Base-by-base conservation (phyloP, 2,113 vertebrate species). In the Albula goreensis region DNA sequence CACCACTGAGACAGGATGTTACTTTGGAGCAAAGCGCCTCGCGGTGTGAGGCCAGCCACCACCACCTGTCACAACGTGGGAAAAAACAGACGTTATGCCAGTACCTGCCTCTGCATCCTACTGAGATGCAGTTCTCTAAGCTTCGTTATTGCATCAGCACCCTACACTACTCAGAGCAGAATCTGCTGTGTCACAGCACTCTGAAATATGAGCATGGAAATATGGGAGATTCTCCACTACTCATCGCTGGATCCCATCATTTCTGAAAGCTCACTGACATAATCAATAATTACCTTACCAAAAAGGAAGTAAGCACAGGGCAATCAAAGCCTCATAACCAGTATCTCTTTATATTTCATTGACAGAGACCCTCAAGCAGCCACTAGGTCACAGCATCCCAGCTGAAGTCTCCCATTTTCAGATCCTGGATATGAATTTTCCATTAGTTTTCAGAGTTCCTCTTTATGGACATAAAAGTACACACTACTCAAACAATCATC, bases 381-480 rank as follows among this genome's bases (percentile, higher is more conserved):
- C 70, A 74, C 63, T 70, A n/a, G 8, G 6, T 74, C 70, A 31
- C n/a, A 10, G 22, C 63, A n/a, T 70, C 19, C 63, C 17, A 70
- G 63, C 63, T 17, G 22, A 70, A 5, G 19, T n/a, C 2, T n/a
- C 8, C 63, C n/a, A 10, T 31, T 13, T 10, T 74, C 22, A 5
- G 17, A 31, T 31, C 25, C 31, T 31, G n/a, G n/a, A 74, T 74
- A 13, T 74, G 3, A 31, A 31, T 22, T 74, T 31, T 74, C 5
- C 70, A 31, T 31, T 2, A 10, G 70, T 9, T 25, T 25, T 31
- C 31, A 10, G 17, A 10, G 2, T 2, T 74, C 22, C 70, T 22
- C 8, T 66, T 66, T 13, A n/a, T 10, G 63, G 63, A 74, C 70
- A 74, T 50, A 85, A 80, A 66, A 80, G 80, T 80, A 48, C n/a